A percentile compares a stretch with the other conserved stretches of the same genome.
These are phyloP conservation scores for Phymatocera aterrima DNA, from an alignment of 2,888 invertebrate species.

Conservation along the genomic window DNA sequence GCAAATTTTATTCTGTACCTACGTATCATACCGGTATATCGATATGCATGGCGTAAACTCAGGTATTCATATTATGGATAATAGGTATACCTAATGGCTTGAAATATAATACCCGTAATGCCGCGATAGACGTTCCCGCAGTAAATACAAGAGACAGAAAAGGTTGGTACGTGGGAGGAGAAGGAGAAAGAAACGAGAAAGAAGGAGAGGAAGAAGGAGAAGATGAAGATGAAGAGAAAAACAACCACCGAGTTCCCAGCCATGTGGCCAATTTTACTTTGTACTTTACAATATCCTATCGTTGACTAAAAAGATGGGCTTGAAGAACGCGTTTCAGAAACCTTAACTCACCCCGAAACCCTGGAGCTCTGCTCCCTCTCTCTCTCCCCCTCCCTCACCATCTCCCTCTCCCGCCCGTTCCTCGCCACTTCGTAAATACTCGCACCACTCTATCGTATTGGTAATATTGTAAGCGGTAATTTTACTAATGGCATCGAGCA, in stretches of 20 bases:
- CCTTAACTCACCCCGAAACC: conserved; percentile 13
- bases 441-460: conserved; percentile 64
- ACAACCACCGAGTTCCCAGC: conserved; percentile 27
- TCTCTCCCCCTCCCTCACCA: not conserved
- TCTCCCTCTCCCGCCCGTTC: no score
- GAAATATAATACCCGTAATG: no score
- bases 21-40: no score
- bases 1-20: no score
- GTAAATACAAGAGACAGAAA: not conserved
- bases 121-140: not conserved
- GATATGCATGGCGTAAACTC: no score
- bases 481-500: conserved; percentile 70
- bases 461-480: conserved; percentile 69
- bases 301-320: conserved; percentile 46
- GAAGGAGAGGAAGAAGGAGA: not conserved
- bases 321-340: conserved; percentile 42
- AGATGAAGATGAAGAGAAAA: not conserved
- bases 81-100: no score
- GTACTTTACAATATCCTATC: conserved; percentile 46
- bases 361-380: not conserved
- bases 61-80: no score
- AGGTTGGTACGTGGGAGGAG: no score
- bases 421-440: conserved; percentile 47
- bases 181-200: not conserved
- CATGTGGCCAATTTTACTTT: conserved; percentile 53